A percentile compares a stretch with the other conserved stretches of the same genome.
phyloP scores from a whole-genome alignment of 2,797 vertebrate genomes.

The Onychomys torridus region DNA sequence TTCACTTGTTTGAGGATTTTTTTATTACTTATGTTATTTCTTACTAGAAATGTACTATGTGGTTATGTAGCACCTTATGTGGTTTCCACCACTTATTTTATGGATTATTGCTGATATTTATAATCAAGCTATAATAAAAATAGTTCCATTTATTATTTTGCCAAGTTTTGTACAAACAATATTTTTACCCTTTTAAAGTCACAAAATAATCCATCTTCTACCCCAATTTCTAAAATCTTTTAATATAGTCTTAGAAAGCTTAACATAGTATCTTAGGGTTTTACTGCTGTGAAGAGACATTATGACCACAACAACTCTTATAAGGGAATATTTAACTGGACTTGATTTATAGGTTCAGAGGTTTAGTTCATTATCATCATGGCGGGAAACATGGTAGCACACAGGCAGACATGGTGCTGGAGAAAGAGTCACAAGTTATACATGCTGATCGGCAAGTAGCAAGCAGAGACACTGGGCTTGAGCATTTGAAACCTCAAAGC shows the following conservation, averaged over 20 bases:
- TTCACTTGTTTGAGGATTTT: background rate
- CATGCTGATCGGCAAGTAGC: background rate
- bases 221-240: background rate
- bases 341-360: background rate
- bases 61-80: slow-evolving; percentile 18
- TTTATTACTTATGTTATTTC: slow-evolving; percentile 37
- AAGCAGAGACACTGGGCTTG: background rate
- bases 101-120: slow-evolving; percentile 20
- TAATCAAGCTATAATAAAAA: slow-evolving; percentile 4
- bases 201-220: background rate
- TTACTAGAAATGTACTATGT: background rate
- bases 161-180: slow-evolving; percentile 20
- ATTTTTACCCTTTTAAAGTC: background rate
- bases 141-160: slow-evolving; percentile 21
- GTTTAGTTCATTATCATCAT: too few species aligned
- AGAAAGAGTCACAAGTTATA: background rate
- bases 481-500: background rate
- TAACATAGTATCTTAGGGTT: background rate
- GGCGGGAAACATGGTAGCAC: background rate
- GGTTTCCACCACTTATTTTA: slow-evolving; percentile 23
- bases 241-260: slow-evolving; percentile 15
- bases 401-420: background rate
- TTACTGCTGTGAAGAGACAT: background rate
- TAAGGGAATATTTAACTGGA: background rate
- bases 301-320: background rate